A percentile compares a stretch with the other conserved stretches of the same genome.
Evolutionary conservation across 2,797 vertebrate genomes (phyloP).

Genomic region (Myiotriccus ornatus): DNA sequence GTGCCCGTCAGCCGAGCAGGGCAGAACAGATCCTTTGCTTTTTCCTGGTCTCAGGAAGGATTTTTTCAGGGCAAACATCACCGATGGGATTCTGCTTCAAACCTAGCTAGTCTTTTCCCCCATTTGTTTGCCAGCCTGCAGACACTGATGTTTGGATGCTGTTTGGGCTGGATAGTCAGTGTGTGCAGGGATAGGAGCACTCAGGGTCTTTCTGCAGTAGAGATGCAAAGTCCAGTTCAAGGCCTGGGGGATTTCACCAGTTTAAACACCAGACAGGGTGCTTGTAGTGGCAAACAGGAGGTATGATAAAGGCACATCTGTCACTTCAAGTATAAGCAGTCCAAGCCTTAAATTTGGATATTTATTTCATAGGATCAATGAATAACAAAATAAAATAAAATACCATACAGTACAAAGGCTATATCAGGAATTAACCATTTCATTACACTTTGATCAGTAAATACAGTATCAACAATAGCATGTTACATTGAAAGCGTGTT

Average conservation of each 20-base stretch:
- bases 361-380: constrained; percentile 63
- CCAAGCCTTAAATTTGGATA: background rate
- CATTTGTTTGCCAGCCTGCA: rapidly evolving
- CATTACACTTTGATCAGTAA: constrained; percentile 42
- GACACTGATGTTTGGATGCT: background rate
- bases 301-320: background rate
- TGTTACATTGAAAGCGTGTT: constrained; percentile 7
- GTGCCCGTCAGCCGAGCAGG: background rate
- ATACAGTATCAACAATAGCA: constrained; percentile 39
- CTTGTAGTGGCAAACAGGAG: background rate
- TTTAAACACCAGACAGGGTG: background rate
- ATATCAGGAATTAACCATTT: constrained; percentile 28
- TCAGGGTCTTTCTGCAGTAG: background rate
- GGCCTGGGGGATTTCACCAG: background rate
- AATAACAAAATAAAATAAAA: constrained; percentile 49
- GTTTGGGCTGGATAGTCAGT: background rate
- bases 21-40: background rate
- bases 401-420: constrained; percentile 59
- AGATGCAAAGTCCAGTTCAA: background rate
- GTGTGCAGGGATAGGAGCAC: background rate
- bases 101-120: rapidly evolving
- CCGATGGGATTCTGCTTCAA: background rate
- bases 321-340: background rate
- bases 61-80: background rate
- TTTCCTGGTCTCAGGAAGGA: background rate